Evolutionary conservation across 1,140 invertebrate genomes (phyloP).

Genomic region (Lethocerus indicus): DNA sequence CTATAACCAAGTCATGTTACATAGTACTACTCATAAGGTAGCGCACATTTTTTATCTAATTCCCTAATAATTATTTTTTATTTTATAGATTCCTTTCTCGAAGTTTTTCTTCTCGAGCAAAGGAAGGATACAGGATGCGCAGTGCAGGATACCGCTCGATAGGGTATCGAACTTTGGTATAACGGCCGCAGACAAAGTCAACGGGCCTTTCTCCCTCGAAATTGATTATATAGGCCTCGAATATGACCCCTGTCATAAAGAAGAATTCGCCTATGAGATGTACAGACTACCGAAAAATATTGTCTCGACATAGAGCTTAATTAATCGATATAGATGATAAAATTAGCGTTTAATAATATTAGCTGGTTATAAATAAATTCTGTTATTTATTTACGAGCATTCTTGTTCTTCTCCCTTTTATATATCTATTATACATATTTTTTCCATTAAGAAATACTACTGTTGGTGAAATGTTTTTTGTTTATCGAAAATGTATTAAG

Average conservation of each 20-base stretch:
- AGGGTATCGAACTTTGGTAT: constrained; percentile 62
- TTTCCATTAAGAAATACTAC: too few relatives aligned
- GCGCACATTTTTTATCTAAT: neutral
- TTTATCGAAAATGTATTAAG: too few relatives aligned
- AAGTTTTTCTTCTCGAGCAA: constrained; percentile 74
- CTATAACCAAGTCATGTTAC: too few relatives aligned
- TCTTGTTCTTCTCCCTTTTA: too few relatives aligned
- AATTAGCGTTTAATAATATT: too few relatives aligned
- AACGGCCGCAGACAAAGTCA: constrained; percentile 51
- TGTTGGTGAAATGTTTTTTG: too few relatives aligned
- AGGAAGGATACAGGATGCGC: constrained; percentile 74
- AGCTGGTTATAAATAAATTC: too few relatives aligned
- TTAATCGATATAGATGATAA: too few relatives aligned
- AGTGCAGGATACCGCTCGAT: constrained; percentile 37
- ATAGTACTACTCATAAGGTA: too few relatives aligned
- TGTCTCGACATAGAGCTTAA: constrained; percentile 10
- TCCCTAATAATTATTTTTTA: constrained; percentile 3
- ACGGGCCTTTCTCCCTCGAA: constrained; percentile 76
- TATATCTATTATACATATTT: too few relatives aligned
- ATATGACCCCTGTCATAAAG: constrained; percentile 51
- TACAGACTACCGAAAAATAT: constrained; percentile 33
- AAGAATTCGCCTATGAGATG: constrained; percentile 83
- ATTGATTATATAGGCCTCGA: constrained; percentile 83
- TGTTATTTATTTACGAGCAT: too few relatives aligned
- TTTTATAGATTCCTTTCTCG: constrained; percentile 78